Evolutionary conservation across 2,888 invertebrate genomes (phyloP), one percentile per base, ranked within the genome.

Genomic region (Pammene fasciana): DNA sequence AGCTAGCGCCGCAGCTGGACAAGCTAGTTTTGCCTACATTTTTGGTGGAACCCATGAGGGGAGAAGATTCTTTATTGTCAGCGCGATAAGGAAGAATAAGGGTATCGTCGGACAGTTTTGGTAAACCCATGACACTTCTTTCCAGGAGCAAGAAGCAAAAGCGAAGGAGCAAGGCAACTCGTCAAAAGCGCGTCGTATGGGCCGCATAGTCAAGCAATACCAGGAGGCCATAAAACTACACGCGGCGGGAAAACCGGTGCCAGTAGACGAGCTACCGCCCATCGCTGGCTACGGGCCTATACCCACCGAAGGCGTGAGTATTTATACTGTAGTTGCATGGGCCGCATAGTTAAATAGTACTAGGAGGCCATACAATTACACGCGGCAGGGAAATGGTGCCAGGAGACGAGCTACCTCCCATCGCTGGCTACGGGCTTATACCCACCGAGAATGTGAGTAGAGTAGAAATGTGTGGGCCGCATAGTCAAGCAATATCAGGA

Each of bases 181-280:
- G 0, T 95, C 97, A 41, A 99, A 99, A 88, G 97, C 96, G 0
- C 94, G 99, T 67, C 94, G 98, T 65, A 96, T 97, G 94, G 97
- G 97, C 0, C 94, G 99, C 60, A 98, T 99, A 76, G 96, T 97
- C 45, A 98, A 98, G 88, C 98, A 99, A 87, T 99, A 97, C 82
- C 95, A 97, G 80, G 96, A 97, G 75, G 98, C 98, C 0, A 95
- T 99, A 38, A 96, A 95, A 82, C 82, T 93, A n/a, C 93, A 96
- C 79, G 95, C 96, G 73, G 95, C 95, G 5, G 98, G 98, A 0
- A 95, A 94, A 80, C 89, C 96, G 0, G 91, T 98, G 16, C 93
- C 95, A 4, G 73, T 74, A 43, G 97, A 97, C 67, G 98, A 98
- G 70, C 86, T 99, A 61, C 99, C 99, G 0, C 94, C 95, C 0